Percentiles rank a stretch among this genome's conserved stretches.
Evolutionary conservation across 2,113 vertebrate species (phyloP).

Genomic region (Lepus americanus): DNA sequence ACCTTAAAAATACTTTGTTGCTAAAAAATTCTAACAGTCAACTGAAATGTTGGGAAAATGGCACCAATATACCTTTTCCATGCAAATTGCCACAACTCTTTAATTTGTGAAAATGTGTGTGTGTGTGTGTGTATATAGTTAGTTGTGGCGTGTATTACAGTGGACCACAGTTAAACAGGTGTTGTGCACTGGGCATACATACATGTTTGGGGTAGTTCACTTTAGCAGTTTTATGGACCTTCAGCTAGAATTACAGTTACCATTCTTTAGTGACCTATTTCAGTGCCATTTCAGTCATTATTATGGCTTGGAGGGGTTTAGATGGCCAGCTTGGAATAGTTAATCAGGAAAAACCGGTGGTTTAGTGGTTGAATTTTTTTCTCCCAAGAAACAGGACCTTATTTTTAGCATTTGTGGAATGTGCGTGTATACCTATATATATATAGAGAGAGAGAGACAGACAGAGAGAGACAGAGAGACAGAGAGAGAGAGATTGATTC

Average conservation of each 20-base stretch:
- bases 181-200: background rate
- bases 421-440: background rate
- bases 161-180: too few species aligned
- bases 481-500: too few species aligned
- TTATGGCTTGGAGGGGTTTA: conserved; percentile 46
- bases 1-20: too few species aligned
- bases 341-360: background rate
- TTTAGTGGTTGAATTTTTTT: conserved; percentile 29
- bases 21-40: too few species aligned
- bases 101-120: too few species aligned
- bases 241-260: conserved; percentile 47
- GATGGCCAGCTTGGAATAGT: background rate
- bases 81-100: too few species aligned
- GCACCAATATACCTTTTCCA: too few species aligned
- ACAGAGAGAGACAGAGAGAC: too few species aligned
- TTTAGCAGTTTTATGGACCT: conserved; percentile 9
- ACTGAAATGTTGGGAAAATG: too few species aligned
- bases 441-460: too few species aligned
- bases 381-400: conserved; percentile 20
- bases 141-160: too few species aligned
- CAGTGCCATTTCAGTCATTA: background rate
- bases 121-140: too few species aligned
- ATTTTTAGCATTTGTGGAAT: conserved; percentile 19
- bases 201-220: conserved; percentile 61
- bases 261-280: conserved; percentile 28